Percentiles rank a stretch among this genome's conserved stretches.
These are phyloP conservation scores for Intellagama lesueurii DNA, from an alignment of 2,797 vertebrate species.

Conservation along the genomic window DNA sequence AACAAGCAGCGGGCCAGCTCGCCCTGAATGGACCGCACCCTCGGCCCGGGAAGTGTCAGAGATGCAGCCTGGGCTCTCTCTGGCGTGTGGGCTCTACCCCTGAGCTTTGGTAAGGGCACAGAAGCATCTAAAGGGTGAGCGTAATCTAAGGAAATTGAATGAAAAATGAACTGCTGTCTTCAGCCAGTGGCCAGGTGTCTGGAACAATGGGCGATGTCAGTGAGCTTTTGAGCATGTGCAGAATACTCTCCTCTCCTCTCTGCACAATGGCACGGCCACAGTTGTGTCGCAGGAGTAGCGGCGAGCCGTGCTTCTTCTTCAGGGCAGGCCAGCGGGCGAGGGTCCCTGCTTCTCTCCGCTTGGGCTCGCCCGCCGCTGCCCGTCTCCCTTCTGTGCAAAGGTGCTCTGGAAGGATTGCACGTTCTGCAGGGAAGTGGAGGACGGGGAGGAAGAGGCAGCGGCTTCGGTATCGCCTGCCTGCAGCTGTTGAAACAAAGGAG, in stretches of 20 bases:
- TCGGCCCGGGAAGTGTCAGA: no score
- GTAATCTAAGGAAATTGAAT: no score
- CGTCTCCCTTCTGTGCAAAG: neutral
- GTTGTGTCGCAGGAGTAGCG: neutral
- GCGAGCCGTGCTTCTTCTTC: neutral
- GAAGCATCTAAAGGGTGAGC: no score
- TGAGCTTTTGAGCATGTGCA: neutral
- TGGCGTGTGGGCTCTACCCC: no score
- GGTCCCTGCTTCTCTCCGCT: no score
- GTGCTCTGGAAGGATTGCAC: fast-evolving
- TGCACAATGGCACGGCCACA: neutral
- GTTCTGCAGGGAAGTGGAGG: neutral
- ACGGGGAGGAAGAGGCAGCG: no score
- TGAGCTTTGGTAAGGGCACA: no score
- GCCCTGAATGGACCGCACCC: no score
- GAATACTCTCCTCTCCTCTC: neutral
- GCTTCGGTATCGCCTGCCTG: neutral
- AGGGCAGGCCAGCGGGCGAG: neutral
- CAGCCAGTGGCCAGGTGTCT: neutral
- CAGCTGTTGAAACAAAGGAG: slow-evolving; percentile 23
- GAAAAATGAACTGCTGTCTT: no score
- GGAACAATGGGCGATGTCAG: no score
- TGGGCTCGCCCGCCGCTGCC: neutral
- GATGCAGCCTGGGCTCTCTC: no score
- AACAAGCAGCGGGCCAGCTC: no score